Percentiles rank a stretch among this genome's conserved stretches.
Conservation (phyloP, 2,888 invertebrate genomes). For the Agonopterix alstromeriana region DNA sequence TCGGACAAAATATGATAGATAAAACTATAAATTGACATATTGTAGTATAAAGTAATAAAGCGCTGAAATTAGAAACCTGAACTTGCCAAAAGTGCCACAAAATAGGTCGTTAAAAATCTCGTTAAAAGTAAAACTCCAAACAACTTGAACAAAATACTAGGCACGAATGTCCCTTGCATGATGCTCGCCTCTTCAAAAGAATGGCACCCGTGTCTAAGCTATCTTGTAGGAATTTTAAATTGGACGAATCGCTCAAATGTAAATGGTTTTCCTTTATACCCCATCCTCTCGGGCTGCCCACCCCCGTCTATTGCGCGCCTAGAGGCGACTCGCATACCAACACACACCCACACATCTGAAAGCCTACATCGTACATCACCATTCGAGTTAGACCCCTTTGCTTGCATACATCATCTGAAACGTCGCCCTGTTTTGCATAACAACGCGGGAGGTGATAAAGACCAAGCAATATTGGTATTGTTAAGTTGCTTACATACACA, state of each 20-base stretch:
- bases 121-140: constrained; percentile 42
- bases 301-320: constrained; percentile 74
- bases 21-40: constrained; percentile 18
- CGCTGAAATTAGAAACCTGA: too few relatives aligned
- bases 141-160: constrained; percentile 31
- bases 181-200: constrained; percentile 71
- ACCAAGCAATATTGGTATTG: constrained; percentile 49
- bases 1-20: constrained; percentile 32
- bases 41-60: neutral
- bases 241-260: constrained; percentile 79
- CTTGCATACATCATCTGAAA: constrained; percentile 59
- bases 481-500: constrained; percentile 56
- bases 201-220: constrained; percentile 75
- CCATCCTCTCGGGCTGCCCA: constrained; percentile 72
- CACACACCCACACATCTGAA: constrained; percentile 61
- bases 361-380: constrained; percentile 67
- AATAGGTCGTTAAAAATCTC: constrained; percentile 28
- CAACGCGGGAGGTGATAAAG: constrained; percentile 32
- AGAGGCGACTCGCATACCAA: constrained; percentile 75
- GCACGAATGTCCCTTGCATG: constrained; percentile 56
- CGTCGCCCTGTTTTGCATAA: constrained; percentile 48
- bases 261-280: constrained; percentile 78
- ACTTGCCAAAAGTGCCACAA: constrained; percentile 9
- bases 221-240: constrained; percentile 78
- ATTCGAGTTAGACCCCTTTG: constrained; percentile 49